Percentiles rank a stretch among this genome's conserved stretches.
Conservation (phyloP, 2,113 vertebrate species). For the Ptyas mucosa region DNA sequence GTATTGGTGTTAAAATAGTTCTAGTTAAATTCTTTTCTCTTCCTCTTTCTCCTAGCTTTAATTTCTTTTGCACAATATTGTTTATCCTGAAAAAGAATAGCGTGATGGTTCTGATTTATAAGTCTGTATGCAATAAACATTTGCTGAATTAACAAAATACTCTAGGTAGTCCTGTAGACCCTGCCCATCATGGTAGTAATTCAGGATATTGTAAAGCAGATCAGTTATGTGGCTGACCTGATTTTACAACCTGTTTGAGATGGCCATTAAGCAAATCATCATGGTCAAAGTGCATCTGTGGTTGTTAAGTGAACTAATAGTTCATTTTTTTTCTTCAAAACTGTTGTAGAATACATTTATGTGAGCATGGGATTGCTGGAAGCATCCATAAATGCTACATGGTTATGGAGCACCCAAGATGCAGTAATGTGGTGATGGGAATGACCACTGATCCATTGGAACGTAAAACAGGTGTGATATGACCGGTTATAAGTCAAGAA, state of each 20-base stretch:
- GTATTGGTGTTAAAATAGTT: not conserved
- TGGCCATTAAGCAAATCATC: not conserved
- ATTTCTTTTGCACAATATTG: not conserved
- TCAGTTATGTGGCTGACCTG: not conserved
- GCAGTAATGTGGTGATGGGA: not conserved
- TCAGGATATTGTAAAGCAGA: not conserved
- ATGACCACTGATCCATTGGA: not conserved
- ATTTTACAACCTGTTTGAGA: not conserved
- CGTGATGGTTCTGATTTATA: not conserved
- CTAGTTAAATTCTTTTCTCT: not conserved
- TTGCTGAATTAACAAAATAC: not conserved
- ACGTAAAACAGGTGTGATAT: not conserved
- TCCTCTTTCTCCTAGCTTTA: not conserved
- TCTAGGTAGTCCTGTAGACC: not conserved
- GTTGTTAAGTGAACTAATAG: not conserved
- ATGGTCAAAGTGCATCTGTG: not conserved
- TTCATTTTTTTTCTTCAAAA: not conserved
- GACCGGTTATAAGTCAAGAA: too few species aligned
- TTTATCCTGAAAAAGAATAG: not conserved
- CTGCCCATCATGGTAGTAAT: not conserved
- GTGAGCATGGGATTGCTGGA: not conserved
- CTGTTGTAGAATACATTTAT: not conserved
- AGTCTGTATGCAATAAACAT: not conserved
- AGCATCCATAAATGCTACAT: not conserved
- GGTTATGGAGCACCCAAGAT: not conserved